Evolutionary conservation across 1,140 invertebrate species (phyloP), one percentile per base, ranked within the genome.

Genomic region (Tetraneura akinire): DNA sequence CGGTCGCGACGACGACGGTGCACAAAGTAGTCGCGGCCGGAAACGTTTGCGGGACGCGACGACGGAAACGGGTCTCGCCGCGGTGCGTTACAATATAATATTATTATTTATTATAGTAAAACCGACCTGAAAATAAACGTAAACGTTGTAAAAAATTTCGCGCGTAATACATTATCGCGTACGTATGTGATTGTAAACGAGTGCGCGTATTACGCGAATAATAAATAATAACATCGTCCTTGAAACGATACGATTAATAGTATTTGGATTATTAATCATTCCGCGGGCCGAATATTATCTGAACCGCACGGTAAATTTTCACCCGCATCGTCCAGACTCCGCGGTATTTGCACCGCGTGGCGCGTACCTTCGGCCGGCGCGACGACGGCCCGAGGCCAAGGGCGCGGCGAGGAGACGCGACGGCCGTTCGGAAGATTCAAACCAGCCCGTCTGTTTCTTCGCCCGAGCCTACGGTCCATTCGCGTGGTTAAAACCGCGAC

Each of bases 211-310:
- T 37, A 37, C 32, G 32, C 32, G 32, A 37, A 8, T 37, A 37
- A 4, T 4, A 4, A 37, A 37, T 37, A 37, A 4, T 37, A 37
- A 37, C 3, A 37, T 47, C 14, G 74, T 78, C 74, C 74, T 78
- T 78, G 74, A 60, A 47, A 45, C 32, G 14, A 55, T 18, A n/a
- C n/a, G 3, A 37, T 37, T 37, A 37, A 4, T 37, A 37, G 3
- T 37, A 37, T 37, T 37, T 4, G 3, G 3, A 37, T 37, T 37
- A 37, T 37, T 37, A 37, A 8, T 37, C 3, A 3, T 76, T 76
- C 57, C 60, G 73, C 73, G 73, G 16, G 45, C 32, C 21, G 71
- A 57, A 57, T 57, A 74, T 76, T 29, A 45, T n/a, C n/a, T n/a
- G n/a, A n/a, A n/a, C n/a, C n/a, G 21, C 49, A 32, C 53, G 73